A percentile compares a stretch with the other conserved stretches of the same genome.
These are phyloP conservation scores for Meteorus colon DNA, from an alignment of 2,888 invertebrate genomes.

Conservation along the genomic window DNA sequence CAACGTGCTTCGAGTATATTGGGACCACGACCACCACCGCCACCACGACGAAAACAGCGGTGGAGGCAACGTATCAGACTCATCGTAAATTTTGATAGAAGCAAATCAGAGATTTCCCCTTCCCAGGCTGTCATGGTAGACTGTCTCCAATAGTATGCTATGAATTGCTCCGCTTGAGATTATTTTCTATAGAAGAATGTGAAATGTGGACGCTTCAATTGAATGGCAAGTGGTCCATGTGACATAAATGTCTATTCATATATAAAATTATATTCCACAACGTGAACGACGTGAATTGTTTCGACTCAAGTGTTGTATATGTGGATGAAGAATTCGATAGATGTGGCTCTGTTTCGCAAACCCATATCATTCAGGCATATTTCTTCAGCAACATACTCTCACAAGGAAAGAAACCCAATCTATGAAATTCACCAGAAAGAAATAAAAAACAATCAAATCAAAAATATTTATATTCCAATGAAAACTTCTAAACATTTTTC, in stretches of 20 bases:
- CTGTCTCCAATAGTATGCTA: not conserved
- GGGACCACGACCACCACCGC: conserved; percentile 6
- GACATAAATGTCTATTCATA: not conserved
- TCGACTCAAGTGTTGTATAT: no score
- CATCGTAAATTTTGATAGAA: conserved; percentile 51
- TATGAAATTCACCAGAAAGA: no score
- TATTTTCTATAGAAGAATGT: conserved; percentile 7
- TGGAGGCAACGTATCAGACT: conserved; percentile 37
- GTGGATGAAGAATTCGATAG: no score
- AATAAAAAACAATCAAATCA: no score
- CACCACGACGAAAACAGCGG: conserved; percentile 24
- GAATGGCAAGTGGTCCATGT: not conserved
- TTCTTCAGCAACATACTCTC: no score
- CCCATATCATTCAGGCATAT: no score
- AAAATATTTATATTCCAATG: no score
- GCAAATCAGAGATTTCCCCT: conserved; percentile 46
- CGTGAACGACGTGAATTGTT: no score
- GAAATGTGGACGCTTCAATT: not conserved
- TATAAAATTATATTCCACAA: not conserved
- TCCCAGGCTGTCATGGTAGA: conserved; percentile 25
- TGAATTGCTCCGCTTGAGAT: conserved; percentile 6
- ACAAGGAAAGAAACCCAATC: no score
- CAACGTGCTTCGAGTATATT: conserved; percentile 42
- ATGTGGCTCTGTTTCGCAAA: no score
- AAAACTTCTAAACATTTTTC: no score